Conservation (phyloP, 1,140 invertebrate genomes). For the Drosophila lacertosa region DNA sequence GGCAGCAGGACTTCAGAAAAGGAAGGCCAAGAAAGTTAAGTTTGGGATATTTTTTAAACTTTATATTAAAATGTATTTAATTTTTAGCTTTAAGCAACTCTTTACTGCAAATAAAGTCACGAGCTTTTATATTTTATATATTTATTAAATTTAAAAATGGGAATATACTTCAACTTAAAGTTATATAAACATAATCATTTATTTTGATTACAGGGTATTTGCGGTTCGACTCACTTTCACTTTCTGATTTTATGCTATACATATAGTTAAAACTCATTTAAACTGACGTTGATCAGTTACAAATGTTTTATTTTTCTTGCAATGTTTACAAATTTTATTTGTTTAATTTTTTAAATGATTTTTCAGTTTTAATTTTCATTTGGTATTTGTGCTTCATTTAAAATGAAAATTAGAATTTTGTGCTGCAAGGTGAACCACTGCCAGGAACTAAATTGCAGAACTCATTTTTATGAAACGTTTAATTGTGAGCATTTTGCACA, state of each 20-base stretch:
- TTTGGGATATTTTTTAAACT: no score
- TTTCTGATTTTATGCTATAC: neutral
- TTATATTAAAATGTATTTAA: no score
- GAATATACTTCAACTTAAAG: no score
- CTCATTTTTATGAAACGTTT: conserved; percentile 37
- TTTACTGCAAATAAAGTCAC: no score
- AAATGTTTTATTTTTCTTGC: conserved; percentile 8
- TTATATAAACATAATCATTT: no score
- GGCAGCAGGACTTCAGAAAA: neutral
- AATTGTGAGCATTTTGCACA: conserved; percentile 37
- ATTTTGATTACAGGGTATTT: no score
- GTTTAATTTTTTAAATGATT: conserved; percentile 22
- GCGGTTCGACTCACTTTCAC: no score
- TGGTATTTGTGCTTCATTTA: conserved; percentile 60
- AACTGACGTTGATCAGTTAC: conserved; percentile 48
- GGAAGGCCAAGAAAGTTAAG: no score
- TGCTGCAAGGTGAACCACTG: conserved; percentile 27
- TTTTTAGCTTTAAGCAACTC: no score
- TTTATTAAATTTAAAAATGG: no score
- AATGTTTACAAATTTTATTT: conserved; percentile 1
- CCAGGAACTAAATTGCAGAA: conserved; percentile 61
- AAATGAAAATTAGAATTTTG: conserved; percentile 45
- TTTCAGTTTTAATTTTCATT: conserved; percentile 19
- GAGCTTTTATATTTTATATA: no score
- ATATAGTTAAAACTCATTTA: conserved; percentile 50